Percentiles rank a stretch among this genome's conserved stretches.
These are phyloP conservation scores for Leucophora obtusa DNA, from an alignment of 2,888 invertebrate genomes.

Conservation along the genomic window DNA sequence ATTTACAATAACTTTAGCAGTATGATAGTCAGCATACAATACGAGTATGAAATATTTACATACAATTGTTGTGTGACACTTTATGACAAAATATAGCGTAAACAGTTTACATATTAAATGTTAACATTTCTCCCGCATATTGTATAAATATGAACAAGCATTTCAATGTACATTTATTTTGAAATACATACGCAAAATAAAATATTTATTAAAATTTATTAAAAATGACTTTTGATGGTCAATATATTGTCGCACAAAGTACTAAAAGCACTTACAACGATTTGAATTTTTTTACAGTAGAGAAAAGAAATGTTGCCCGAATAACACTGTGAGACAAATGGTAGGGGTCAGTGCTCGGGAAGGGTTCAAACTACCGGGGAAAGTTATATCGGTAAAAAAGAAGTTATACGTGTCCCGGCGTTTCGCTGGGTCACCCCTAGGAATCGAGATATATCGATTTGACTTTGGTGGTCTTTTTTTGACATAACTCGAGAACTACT, in stretches of 20 bases:
- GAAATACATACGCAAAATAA: neutral
- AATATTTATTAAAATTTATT: neutral
- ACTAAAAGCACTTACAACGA: too few relatives aligned
- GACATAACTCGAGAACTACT: too few relatives aligned
- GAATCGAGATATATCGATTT: too few relatives aligned
- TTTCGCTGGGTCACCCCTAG: too few relatives aligned
- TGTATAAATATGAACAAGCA: slow-evolving; percentile 3
- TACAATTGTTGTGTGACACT: neutral
- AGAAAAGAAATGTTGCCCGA: too few relatives aligned
- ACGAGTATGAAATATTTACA: slow-evolving; percentile 17
- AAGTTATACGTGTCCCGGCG: too few relatives aligned
- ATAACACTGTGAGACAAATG: too few relatives aligned
- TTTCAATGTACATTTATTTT: neutral
- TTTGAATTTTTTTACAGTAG: too few relatives aligned
- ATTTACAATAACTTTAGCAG: neutral
- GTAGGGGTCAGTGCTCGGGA: too few relatives aligned
- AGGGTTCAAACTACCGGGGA: too few relatives aligned
- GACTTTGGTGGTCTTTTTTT: too few relatives aligned
- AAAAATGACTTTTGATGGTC: slow-evolving; percentile 13
- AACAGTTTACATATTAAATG: slow-evolving; percentile 25
- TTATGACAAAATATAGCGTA: slow-evolving; percentile 18
- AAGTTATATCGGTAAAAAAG: too few relatives aligned
- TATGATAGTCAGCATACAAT: neutral
- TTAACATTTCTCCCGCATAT: slow-evolving; percentile 19
- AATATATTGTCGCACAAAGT: neutral